These are phyloP conservation scores for Psilanteris sp. DNA, from an alignment of 1,140 invertebrate species.

Conservation along the genomic window DNA sequence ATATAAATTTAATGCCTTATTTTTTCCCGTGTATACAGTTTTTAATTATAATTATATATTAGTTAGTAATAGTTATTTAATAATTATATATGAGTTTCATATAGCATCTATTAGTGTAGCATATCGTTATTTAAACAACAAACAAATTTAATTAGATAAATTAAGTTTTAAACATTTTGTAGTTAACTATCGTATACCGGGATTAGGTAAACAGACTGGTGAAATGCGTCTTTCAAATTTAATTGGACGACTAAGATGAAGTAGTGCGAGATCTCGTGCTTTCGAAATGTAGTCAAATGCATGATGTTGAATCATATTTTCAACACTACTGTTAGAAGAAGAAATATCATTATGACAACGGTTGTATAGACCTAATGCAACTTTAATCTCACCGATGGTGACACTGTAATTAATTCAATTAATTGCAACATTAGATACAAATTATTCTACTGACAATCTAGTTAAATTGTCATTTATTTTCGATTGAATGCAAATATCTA, in stretches of 20 bases:
- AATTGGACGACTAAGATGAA: conserved; percentile 80
- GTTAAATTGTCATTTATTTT: too few species aligned
- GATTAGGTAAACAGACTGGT: conserved; percentile 82
- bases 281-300: conserved; percentile 79
- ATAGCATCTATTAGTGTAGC: too few species aligned
- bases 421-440: background rate
- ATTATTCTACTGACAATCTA: too few species aligned
- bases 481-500: too few species aligned
- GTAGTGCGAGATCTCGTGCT: conserved; percentile 82
- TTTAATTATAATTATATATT: too few species aligned
- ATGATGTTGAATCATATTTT: conserved; percentile 78
- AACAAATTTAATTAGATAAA: too few species aligned
- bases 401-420: conserved; percentile 47
- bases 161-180: too few species aligned
- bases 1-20: too few species aligned
- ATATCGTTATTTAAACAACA: too few species aligned
- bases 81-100: too few species aligned
- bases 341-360: conserved; percentile 78
- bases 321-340: conserved; percentile 78
- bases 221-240: conserved; percentile 80
- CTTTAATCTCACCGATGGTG: conserved; percentile 78
- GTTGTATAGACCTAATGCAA: conserved; percentile 80
- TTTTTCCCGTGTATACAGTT: too few species aligned
- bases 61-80: too few species aligned
- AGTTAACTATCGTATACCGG: conserved; percentile 74